Conservation (phyloP, 1,140 invertebrate species). For the Caenorhabditis elegans region WBcel235 BX284604.4:17310001-17310500, state of each 20-base stretch:
- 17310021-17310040: not conserved
- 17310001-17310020: not conserved
- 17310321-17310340: too few species aligned
- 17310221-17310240: not conserved
- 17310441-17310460: not conserved
- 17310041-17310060: not conserved
- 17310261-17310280: not conserved
- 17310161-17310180: not conserved
- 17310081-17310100: not conserved
- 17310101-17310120: not conserved
- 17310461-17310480: constrained; percentile 1
- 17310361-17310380: not conserved
- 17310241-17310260: not conserved
- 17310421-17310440: not conserved
- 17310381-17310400: not conserved
- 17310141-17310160: not conserved
- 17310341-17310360: not conserved
- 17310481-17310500: not conserved
- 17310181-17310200: not conserved
- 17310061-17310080: not conserved
- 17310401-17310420: not conserved
- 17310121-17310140: not conserved
- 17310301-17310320: too few species aligned
- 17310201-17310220: not conserved
- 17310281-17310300: not conserved